A percentile compares a stretch with the other conserved stretches of the same genome.
Evolutionary conservation across 1,140 invertebrate genomes (phyloP).

Genomic region (Bilobella aurantiaca): DNA sequence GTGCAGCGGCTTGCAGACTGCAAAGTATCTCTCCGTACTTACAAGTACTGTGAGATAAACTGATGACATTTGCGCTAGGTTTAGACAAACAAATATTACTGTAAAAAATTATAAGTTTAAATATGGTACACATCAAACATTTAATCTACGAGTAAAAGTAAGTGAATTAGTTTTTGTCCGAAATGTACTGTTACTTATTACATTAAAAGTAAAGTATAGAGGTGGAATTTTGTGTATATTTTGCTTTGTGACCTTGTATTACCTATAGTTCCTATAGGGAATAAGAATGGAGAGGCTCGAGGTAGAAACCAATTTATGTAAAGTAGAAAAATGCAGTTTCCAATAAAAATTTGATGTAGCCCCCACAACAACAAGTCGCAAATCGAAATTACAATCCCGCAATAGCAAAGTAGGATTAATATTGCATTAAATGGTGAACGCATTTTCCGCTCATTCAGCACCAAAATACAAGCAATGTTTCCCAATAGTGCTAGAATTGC

Average conservation of each 20-base stretch:
- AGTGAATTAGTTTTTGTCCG: no score
- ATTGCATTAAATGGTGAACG: not conserved
- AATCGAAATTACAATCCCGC: not conserved
- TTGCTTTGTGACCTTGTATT: no score
- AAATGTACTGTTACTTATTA: no score
- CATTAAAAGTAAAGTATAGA: no score
- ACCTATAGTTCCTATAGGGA: not conserved
- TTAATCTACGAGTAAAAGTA: no score
- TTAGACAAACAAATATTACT: not conserved
- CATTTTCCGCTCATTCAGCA: not conserved
- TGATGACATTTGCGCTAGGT: not conserved
- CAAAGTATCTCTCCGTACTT: not conserved
- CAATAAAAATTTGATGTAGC: not conserved
- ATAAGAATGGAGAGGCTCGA: not conserved
- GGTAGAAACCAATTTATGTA: not conserved
- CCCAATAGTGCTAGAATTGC: not conserved
- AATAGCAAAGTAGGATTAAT: not conserved
- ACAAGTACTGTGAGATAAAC: not conserved
- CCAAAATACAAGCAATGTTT: not conserved
- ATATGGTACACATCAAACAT: not conserved
- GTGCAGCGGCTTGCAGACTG: not conserved
- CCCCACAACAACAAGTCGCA: not conserved
- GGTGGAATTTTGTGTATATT: no score
- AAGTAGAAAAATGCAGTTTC: not conserved
- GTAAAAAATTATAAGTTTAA: not conserved